Evolutionary conservation across 2,888 invertebrate genomes (phyloP).

Genomic region (Cybosia mesomella): DNA sequence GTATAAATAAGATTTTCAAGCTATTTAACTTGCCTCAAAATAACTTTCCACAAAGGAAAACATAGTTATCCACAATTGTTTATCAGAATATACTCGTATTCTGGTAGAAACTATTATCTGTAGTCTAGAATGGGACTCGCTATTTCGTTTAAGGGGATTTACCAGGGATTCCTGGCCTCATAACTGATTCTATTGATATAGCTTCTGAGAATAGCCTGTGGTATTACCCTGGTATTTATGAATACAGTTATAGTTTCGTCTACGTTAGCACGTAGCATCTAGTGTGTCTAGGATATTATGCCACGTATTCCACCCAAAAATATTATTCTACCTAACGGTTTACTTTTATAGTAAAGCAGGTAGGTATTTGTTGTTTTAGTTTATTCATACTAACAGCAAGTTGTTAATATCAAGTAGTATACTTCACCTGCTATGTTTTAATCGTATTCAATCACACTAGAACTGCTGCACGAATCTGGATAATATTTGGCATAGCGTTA

Average conservation of each 20-base stretch:
- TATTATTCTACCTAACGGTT: not conserved
- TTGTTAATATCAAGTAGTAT: no score
- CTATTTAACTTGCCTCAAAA: not conserved
- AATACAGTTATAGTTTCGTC: conserved; percentile 36
- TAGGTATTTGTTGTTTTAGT: no score
- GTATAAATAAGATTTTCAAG: not conserved
- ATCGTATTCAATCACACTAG: not conserved
- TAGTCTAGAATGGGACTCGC: conserved; percentile 49
- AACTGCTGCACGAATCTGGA: not conserved
- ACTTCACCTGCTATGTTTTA: no score
- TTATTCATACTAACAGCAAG: no score
- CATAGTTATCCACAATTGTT: conserved; percentile 27
- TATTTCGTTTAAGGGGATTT: conserved; percentile 65
- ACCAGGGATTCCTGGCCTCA: conserved; percentile 59
- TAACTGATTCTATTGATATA: conserved; percentile 59
- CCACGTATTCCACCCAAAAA: not conserved
- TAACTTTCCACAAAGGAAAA: conserved; percentile 16
- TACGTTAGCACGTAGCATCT: conserved; percentile 16
- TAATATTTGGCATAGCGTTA: not conserved
- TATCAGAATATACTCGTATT: conserved; percentile 50
- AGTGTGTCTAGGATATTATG: conserved; percentile 8
- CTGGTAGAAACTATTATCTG: conserved; percentile 52
- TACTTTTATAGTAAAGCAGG: not conserved
- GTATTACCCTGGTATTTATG: conserved; percentile 44
- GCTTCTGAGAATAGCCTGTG: conserved; percentile 46